These are phyloP conservation scores for Sciurus vulgaris DNA, from an alignment of 2,797 vertebrate species.

Conservation along the genomic window DNA sequence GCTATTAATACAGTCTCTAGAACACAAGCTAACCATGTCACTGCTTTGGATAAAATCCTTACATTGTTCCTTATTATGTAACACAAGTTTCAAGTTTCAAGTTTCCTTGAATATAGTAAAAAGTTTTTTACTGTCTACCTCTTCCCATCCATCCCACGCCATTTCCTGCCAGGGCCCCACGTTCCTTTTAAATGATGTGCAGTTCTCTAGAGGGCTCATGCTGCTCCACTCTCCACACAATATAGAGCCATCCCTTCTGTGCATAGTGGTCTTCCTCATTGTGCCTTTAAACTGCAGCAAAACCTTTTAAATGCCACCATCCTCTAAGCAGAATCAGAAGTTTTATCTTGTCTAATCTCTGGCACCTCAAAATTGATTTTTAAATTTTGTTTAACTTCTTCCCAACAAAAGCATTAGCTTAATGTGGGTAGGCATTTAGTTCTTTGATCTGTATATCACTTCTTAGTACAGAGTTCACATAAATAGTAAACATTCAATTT, in stretches of 20 bases:
- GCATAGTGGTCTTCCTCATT: background rate
- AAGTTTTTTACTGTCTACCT: background rate
- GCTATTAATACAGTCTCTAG: background rate
- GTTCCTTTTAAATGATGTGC: background rate
- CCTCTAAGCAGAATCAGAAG: background rate
- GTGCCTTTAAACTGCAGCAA: background rate
- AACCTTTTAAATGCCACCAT: background rate
- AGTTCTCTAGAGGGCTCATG: too few relatives aligned
- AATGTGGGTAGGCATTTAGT: background rate
- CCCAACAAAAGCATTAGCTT: background rate
- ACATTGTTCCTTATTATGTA: background rate
- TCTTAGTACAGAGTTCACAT: background rate
- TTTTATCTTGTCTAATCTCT: background rate
- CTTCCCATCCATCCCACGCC: background rate
- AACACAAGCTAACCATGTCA: background rate
- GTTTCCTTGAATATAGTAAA: background rate
- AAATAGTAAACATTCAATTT: background rate
- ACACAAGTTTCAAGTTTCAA: background rate
- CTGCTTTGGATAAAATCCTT: background rate
- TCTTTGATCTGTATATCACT: background rate
- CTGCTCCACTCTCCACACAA: fast-evolving
- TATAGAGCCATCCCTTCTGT: background rate
- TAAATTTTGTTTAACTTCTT: background rate
- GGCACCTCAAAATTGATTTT: background rate
- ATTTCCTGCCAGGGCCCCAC: background rate